Evolutionary conservation across 2,113 vertebrate genomes (phyloP).

Genomic region (Mesoclemmys tuberculata): DNA sequence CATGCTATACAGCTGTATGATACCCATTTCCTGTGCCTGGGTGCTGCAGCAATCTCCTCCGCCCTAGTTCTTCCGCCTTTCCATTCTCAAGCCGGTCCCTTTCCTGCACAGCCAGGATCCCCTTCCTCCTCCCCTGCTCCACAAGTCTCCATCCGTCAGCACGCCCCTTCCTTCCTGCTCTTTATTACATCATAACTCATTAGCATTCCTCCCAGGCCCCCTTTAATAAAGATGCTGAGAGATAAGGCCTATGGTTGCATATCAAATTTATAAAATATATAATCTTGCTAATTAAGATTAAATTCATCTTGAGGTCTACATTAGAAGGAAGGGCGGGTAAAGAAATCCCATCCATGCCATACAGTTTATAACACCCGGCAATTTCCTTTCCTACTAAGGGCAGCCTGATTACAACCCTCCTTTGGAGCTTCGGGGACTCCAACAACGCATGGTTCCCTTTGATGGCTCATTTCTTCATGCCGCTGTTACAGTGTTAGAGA

Average conservation of each 20-base stretch:
- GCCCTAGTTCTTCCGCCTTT: too few relatives aligned
- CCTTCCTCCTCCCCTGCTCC: conserved; percentile 26
- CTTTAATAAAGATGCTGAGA: conserved; percentile 69
- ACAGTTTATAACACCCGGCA: background rate
- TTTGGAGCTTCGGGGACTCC: background rate
- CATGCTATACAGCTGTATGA: too few relatives aligned
- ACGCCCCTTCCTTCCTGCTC: conserved; percentile 43
- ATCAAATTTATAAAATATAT: conserved; percentile 78
- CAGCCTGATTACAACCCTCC: background rate
- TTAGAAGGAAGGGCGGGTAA: conserved; percentile 33
- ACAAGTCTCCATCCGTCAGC: conserved; percentile 51
- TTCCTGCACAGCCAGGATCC: background rate
- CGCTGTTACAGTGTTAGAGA: background rate
- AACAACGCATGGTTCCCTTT: background rate
- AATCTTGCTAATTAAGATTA: conserved; percentile 78
- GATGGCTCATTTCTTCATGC: conserved; percentile 22
- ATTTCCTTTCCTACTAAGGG: background rate
- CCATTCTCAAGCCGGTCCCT: background rate
- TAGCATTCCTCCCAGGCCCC: conserved; percentile 72
- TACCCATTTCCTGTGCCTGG: too few relatives aligned
- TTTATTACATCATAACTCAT: conserved; percentile 70
- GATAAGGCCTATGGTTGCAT: conserved; percentile 65
- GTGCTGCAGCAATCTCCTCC: too few relatives aligned
- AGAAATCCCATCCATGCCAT: background rate
- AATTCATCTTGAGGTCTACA: conserved; percentile 71